These are phyloP conservation scores for Cepaea nemoralis DNA, from an alignment of 1,140 invertebrate genomes.

Conservation along the genomic window DNA sequence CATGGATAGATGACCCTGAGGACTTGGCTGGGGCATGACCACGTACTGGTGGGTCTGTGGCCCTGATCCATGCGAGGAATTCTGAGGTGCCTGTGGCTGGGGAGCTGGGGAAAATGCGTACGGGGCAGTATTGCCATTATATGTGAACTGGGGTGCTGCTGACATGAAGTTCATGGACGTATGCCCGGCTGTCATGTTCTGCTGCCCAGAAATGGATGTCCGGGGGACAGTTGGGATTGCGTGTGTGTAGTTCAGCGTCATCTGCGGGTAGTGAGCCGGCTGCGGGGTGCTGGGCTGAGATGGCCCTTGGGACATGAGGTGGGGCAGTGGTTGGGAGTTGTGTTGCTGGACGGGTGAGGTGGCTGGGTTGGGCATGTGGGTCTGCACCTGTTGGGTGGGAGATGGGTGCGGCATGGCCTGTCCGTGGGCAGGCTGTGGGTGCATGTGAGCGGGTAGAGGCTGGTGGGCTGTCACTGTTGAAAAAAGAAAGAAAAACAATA, in stretches of 20 bases:
- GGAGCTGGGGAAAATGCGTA: slow-evolving; percentile 24
- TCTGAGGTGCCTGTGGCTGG: slow-evolving; percentile 34
- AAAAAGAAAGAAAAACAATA: not conserved
- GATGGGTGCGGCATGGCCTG: slow-evolving; percentile 21
- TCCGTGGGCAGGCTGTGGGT: slow-evolving; percentile 22
- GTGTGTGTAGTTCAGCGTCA: not conserved
- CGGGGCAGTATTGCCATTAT: slow-evolving; percentile 26
- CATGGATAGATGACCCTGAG: slow-evolving; percentile 33
- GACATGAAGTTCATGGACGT: not conserved
- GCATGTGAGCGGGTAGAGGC: slow-evolving; percentile 12
- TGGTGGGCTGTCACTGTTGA: slow-evolving; percentile 29
- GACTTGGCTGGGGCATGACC: slow-evolving; percentile 30
- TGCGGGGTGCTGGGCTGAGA: slow-evolving; percentile 29
- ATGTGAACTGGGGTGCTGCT: not conserved
- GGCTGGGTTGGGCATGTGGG: slow-evolving; percentile 33
- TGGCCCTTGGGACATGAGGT: slow-evolving; percentile 31
- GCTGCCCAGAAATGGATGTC: slow-evolving; percentile 27
- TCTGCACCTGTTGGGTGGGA: slow-evolving; percentile 13
- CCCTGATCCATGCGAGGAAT: slow-evolving; percentile 15
- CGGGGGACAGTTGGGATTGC: slow-evolving; percentile 3
- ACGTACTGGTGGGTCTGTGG: slow-evolving; percentile 33
- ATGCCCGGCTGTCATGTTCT: slow-evolving; percentile 22
- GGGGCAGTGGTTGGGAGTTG: not conserved
- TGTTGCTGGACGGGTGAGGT: slow-evolving; percentile 38
- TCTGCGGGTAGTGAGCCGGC: slow-evolving; percentile 31